Conservation (phyloP, 2,797 vertebrate genomes). For the Acipenser ruthenus region DNA sequence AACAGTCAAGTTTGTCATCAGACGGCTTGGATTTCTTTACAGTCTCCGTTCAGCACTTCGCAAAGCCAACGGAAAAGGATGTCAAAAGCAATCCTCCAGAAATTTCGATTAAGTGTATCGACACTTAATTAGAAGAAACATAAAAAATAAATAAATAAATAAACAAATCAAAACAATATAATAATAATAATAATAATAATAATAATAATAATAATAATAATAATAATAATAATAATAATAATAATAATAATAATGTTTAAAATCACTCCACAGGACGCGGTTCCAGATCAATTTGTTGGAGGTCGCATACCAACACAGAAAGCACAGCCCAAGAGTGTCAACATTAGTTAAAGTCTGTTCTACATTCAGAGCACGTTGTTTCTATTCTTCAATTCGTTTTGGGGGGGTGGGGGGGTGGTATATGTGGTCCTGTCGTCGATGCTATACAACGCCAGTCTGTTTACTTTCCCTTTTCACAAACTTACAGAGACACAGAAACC, state of each 20-base stretch:
- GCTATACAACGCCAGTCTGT: conserved; percentile 25
- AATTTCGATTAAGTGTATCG: conserved; percentile 37
- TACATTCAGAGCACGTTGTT: conserved; percentile 77
- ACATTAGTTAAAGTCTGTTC: conserved; percentile 51
- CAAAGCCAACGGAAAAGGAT: conserved; percentile 1
- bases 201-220: no score
- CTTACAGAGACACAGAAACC: conserved; percentile 34
- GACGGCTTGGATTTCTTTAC: conserved; percentile 9
- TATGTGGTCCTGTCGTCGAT: conserved; percentile 17
- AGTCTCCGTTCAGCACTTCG: conserved; percentile 28
- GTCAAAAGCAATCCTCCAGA: conserved; percentile 10
- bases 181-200: no score
- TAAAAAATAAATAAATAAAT: background rate
- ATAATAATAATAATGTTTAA: conserved; percentile 27
- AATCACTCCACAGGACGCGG: conserved; percentile 40
- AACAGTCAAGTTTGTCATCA: conserved; percentile 16
- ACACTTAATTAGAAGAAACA: conserved; percentile 37
- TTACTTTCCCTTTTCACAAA: conserved; percentile 29
- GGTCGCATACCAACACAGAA: conserved; percentile 38
- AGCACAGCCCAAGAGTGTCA: conserved; percentile 34
- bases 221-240: no score
- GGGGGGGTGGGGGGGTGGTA: no score
- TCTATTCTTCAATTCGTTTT: conserved; percentile 45
- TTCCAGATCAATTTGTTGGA: conserved; percentile 40
- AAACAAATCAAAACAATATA: no score